phyloP scores from a whole-genome alignment of 2,888 invertebrate species.

The Acrocyrtus sp. region DNA sequence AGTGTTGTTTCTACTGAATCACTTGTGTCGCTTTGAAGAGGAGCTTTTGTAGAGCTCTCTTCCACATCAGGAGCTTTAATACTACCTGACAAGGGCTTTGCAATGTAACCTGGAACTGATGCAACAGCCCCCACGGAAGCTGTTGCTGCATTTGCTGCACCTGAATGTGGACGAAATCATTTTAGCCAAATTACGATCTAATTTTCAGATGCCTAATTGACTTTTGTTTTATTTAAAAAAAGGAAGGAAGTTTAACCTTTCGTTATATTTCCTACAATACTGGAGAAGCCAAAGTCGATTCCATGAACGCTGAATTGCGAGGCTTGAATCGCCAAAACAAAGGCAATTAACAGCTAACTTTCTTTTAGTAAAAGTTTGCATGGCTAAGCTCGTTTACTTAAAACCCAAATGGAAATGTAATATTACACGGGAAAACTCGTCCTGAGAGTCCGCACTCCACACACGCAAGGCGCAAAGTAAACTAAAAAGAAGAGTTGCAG shows the following conservation, averaged over 20 bases:
- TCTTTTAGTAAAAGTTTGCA: no score
- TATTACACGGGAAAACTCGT: no score
- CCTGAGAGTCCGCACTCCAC: no score
- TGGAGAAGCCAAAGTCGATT: slow-evolving; percentile 3
- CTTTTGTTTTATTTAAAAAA: background rate
- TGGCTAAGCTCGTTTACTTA: no score
- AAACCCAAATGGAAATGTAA: no score
- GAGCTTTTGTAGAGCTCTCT: background rate
- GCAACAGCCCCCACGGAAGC: background rate
- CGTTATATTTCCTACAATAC: background rate
- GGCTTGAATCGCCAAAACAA: no score
- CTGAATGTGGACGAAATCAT: background rate
- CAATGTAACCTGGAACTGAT: background rate
- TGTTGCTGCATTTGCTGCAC: background rate
- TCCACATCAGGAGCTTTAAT: background rate
- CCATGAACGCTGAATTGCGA: no score
- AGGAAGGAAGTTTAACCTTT: background rate
- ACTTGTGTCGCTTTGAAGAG: background rate
- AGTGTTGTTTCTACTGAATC: background rate
- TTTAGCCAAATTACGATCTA: no score
- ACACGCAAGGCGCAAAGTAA: no score
- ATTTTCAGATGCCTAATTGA: background rate
- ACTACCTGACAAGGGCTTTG: background rate
- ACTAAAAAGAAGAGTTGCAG: no score
- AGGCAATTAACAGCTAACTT: no score